phyloP scores from a whole-genome alignment of 2,888 invertebrate species.

The Volucella zonaria region DNA sequence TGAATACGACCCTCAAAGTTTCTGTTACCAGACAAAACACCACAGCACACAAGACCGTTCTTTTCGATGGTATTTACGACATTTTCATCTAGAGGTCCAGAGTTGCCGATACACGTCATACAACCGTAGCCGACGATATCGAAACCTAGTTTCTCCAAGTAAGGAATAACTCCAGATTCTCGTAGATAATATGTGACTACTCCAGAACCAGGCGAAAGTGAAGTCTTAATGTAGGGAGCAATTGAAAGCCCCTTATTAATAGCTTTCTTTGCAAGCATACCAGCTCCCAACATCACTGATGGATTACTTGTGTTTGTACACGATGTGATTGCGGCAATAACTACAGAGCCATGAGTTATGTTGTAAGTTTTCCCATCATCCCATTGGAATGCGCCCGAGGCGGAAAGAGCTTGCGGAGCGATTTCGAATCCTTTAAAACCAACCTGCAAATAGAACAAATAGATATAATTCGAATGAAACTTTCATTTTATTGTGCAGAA shows the following conservation, averaged over 20 bases:
- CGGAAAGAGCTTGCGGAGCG: conserved; percentile 85
- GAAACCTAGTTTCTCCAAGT: conserved; percentile 93
- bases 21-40: conserved; percentile 97
- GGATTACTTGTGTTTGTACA: conserved; percentile 99
- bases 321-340: conserved; percentile 98
- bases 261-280: conserved; percentile 96
- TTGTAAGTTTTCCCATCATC: conserved; percentile 90
- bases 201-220: conserved; percentile 96
- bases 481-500: too few species aligned
- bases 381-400: conserved; percentile 89
- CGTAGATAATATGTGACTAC: conserved; percentile 92
- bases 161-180: conserved; percentile 96
- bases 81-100: conserved; percentile 95
- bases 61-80: conserved; percentile 96
- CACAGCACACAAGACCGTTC: conserved; percentile 96
- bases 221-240: conserved; percentile 97
- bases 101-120: conserved; percentile 99
- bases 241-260: conserved; percentile 94
- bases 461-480: not conserved
- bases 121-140: conserved; percentile 99
- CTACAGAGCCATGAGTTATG: conserved; percentile 94
- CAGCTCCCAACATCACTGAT: conserved; percentile 98
- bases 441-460: conserved; percentile 84
- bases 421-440: conserved; percentile 97
- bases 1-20: conserved; percentile 99